Base-by-base conservation (phyloP, 2,888 invertebrate species). In the Harpalus rubripes region DNA sequence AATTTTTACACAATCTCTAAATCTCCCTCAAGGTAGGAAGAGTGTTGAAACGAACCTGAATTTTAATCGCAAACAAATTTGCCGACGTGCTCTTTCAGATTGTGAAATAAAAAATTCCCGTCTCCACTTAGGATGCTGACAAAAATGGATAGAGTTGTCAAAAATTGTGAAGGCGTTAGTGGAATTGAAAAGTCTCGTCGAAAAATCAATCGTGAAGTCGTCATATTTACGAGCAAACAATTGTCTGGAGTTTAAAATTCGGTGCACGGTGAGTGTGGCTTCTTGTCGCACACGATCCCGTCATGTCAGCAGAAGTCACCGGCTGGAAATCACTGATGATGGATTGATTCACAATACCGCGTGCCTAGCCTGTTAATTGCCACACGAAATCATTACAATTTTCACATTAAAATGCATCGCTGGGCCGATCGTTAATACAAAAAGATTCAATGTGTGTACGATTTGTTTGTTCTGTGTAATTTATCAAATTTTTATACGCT, bases 401-500 rank as follows among this genome's bases (percentile, higher is more conserved):
- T 74, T 74, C 44, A 44, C 44, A 74, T 74, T 74, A 74, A 74
- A 41, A 74, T 74, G 72, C 72, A 44, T 10, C 41, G 32, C 68
- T 12, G 68, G 39, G 32, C 68, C 12, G 32, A 65, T 32, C 65
- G 65, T 61, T 18, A 61, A 61, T 61, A 61, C 15, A 18, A 63
- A 63, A 72, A 39, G 41, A 74, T 74, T 74, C 16, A 74, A 74
- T 16, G 16, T 52, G 16, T 74, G 41, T 72, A 59, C 44, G 44
- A 52, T 52, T 52, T 59, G 59, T 59, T 59, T 16, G 59, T 59
- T 59, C 59, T 16, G 7, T 59, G 44, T 52, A 52, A 52, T 52
- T 52, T 52, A 52, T 52, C 44, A 52, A 52, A 52, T 52, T 52
- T 52, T 8, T 52, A 12, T 12, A 52, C 44, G 44, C 10, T 32